Percentiles rank a stretch among this genome's conserved stretches.
Conservation (phyloP, 23 tunicate species). For the Diplosoma virens region DNA sequence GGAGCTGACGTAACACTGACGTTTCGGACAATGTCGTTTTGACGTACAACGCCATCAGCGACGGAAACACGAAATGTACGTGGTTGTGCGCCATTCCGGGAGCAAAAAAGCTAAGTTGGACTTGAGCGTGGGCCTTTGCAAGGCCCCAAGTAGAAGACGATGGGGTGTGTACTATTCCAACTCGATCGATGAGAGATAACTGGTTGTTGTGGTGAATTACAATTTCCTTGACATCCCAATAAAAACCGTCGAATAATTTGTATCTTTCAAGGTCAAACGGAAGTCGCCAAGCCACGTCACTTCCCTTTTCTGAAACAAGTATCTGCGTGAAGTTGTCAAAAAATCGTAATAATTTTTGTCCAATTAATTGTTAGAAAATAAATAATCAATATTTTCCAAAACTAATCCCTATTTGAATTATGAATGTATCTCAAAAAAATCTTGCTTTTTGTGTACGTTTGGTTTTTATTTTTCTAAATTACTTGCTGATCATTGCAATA, state of each 20-base stretch:
- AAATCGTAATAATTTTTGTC: too few relatives aligned
- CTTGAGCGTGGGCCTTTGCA: conserved; percentile 80
- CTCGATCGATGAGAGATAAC: conserved; percentile 31
- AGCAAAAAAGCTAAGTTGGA: conserved; percentile 43
- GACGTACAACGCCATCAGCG: conserved; percentile 30
- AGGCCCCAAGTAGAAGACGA: conserved; percentile 38
- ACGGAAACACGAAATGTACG: conserved; percentile 55
- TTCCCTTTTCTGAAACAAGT: neutral
- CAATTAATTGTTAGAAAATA: too few relatives aligned
- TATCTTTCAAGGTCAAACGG: conserved; percentile 23
- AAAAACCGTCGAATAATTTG: conserved; percentile 34
- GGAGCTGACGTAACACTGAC: conserved; percentile 44
- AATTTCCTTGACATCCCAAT: conserved; percentile 57
- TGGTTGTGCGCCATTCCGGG: conserved; percentile 58
- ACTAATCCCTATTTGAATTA: too few relatives aligned
- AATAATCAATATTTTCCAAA: too few relatives aligned
- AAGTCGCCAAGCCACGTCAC: conserved; percentile 41
- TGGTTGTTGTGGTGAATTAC: conserved; percentile 6
- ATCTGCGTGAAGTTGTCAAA: neutral
- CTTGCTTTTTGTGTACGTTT: too few relatives aligned
- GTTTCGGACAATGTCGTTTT: conserved; percentile 25
- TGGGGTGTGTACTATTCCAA: conserved; percentile 51
- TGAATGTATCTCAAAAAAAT: too few relatives aligned
- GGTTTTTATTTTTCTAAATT: too few relatives aligned
- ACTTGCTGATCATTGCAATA: too few relatives aligned